phyloP scores from a whole-genome alignment of 2,113 vertebrate species.

The Periophthalmus modestus region DNA sequence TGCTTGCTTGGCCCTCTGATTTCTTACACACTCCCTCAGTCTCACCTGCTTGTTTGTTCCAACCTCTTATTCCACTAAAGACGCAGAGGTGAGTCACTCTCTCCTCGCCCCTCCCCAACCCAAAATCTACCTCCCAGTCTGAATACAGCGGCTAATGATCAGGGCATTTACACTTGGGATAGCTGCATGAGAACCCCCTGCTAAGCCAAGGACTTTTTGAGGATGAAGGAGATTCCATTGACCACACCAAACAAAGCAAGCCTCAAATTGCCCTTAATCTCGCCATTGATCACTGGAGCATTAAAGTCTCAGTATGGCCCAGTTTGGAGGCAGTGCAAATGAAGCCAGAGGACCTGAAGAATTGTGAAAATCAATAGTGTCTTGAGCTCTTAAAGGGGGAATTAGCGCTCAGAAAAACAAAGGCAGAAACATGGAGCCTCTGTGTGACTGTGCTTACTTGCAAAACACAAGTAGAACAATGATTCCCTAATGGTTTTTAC shows the following conservation, averaged over 20 bases:
- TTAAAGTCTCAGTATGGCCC: constrained; percentile 47
- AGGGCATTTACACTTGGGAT: constrained; percentile 21
- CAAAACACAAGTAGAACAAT: not conserved
- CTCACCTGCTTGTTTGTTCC: constrained; percentile 63
- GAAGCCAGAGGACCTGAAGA: constrained; percentile 30
- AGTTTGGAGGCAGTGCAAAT: constrained; percentile 25
- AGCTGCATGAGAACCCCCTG: constrained; percentile 15
- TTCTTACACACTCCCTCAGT: constrained; percentile 46
- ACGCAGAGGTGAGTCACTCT: constrained; percentile 53
- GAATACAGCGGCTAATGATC: constrained; percentile 13
- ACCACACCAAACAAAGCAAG: constrained; percentile 42
- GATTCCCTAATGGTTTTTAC: not conserved
- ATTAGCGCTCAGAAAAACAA: constrained; percentile 9
- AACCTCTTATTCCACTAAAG: constrained; percentile 44
- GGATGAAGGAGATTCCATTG: constrained; percentile 48
- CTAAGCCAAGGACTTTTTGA: constrained; percentile 17
- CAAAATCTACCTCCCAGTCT: constrained; percentile 6
- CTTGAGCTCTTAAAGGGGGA: constrained; percentile 12
- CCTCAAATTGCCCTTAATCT: constrained; percentile 57
- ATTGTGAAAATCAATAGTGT: constrained; percentile 23
- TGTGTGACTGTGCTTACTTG: not conserved
- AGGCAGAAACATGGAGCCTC: not conserved
- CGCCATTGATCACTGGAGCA: constrained; percentile 59
- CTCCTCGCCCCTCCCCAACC: not conserved
- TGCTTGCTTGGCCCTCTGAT: constrained; percentile 14